These are phyloP conservation scores for Oryzias dopingdopingensis DNA, from an alignment of 2,797 vertebrate genomes.

Conservation along the genomic window DNA sequence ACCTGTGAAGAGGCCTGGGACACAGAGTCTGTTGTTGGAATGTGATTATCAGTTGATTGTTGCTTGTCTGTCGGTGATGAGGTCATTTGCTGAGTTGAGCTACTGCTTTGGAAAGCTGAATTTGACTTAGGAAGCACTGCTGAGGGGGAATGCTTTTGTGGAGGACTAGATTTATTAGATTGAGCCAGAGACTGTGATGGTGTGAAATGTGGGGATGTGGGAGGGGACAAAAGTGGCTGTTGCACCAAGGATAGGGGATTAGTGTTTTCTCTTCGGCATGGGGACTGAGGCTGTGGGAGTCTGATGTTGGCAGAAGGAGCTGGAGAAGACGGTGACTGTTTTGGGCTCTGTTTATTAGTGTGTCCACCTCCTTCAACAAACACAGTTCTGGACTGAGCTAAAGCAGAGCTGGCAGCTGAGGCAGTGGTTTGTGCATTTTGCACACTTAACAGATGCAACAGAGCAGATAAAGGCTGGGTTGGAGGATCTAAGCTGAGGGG, in stretches of 20 bases:
- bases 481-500: conserved; percentile 68
- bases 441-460: conserved; percentile 80
- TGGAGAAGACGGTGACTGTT: conserved; percentile 49
- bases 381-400: conserved; percentile 50
- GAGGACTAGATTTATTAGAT: conserved; percentile 43
- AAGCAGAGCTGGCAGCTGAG: conserved; percentile 40
- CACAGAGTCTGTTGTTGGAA: conserved; percentile 32
- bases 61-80: conserved; percentile 27
- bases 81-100: conserved; percentile 23
- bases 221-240: conserved; percentile 47
- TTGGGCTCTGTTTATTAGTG: conserved; percentile 60
- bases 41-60: conserved; percentile 36
- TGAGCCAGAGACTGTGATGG: conserved; percentile 35
- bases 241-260: conserved; percentile 31
- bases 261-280: conserved; percentile 61
- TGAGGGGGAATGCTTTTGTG: conserved; percentile 48
- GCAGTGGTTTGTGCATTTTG: conserved; percentile 72
- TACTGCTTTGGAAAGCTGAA: conserved; percentile 44
- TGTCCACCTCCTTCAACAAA: conserved; percentile 51
- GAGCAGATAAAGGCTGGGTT: conserved; percentile 76
- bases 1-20: conserved; percentile 43
- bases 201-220: conserved; percentile 41
- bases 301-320: conserved; percentile 36
- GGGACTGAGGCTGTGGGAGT: conserved; percentile 46
- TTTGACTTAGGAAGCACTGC: conserved; percentile 31